Evolutionary conservation across 1,140 invertebrate species (phyloP).

Genomic region (Ctenoplectra terminalis): DNA sequence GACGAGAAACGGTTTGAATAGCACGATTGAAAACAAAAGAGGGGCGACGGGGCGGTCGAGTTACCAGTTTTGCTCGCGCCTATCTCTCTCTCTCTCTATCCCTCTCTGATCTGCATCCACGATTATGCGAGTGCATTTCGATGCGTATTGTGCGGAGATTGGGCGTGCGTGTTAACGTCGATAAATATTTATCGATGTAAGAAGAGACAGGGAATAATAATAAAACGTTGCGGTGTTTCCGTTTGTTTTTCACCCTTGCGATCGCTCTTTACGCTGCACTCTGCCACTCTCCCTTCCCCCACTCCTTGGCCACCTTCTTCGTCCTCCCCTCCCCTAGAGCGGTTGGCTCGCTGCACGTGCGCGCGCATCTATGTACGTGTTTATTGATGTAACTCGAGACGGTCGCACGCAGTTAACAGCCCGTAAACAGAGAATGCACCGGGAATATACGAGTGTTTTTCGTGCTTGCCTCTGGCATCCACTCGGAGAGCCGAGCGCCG

Average conservation of each 20-base stretch:
- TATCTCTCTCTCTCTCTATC: too few relatives aligned
- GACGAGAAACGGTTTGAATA: background rate
- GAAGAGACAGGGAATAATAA: conserved; percentile 65
- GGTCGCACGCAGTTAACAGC: conserved; percentile 72
- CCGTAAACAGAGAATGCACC: conserved; percentile 71
- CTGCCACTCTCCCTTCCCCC: background rate
- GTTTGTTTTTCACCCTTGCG: conserved; percentile 29
- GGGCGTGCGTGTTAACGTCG: conserved; percentile 57
- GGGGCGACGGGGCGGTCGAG: background rate
- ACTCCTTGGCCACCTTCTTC: background rate
- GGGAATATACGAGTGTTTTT: conserved; percentile 70
- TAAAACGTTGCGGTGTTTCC: conserved; percentile 55
- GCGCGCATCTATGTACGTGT: conserved; percentile 72
- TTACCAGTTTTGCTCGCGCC: conserved; percentile 8
- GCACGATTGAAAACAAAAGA: conserved; percentile 36
- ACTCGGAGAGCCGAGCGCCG: conserved; percentile 53
- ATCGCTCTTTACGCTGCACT: conserved; percentile 9
- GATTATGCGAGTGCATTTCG: conserved; percentile 63
- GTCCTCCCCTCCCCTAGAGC: background rate
- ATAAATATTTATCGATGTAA: conserved; percentile 75
- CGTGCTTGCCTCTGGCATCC: conserved; percentile 65
- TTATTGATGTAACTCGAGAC: conserved; percentile 73
- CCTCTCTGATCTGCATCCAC: conserved; percentile 40
- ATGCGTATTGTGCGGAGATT: conserved; percentile 37
- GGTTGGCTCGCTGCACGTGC: conserved; percentile 52